Evolutionary conservation across 2,113 vertebrate species (phyloP).

Genomic region (Rostratula benghalensis): DNA sequence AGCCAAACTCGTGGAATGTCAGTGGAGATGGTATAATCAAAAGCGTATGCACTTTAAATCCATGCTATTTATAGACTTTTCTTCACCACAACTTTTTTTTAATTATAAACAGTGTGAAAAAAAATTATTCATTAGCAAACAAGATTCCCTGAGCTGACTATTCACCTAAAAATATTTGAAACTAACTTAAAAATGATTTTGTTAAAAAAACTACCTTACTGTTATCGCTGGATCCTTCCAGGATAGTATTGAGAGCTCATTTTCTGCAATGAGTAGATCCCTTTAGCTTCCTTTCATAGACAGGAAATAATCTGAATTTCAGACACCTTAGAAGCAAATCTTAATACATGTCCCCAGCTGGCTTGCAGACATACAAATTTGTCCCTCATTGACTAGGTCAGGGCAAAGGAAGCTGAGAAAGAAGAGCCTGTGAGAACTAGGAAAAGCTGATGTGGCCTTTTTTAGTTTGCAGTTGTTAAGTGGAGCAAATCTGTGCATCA

Average conservation of each 20-base stretch:
- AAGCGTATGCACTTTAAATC: neutral
- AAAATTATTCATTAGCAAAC: neutral
- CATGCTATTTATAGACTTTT: neutral
- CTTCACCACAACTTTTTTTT: neutral
- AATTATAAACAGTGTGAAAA: neutral
- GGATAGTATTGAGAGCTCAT: neutral
- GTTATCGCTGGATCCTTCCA: neutral
- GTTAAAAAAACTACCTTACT: neutral
- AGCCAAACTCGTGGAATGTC: neutral
- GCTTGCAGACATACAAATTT: neutral
- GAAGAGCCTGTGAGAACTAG: neutral
- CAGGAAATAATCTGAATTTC: neutral
- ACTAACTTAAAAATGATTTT: neutral
- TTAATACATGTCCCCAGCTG: neutral
- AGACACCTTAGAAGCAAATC: neutral
- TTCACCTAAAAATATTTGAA: neutral
- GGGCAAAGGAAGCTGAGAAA: neutral
- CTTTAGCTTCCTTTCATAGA: neutral
- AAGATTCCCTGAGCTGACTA: neutral
- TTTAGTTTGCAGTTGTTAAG: neutral
- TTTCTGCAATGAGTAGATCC: neutral
- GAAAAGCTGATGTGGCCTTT: neutral
- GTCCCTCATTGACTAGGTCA: neutral
- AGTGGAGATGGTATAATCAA: neutral
- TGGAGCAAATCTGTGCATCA: neutral